phyloP scores from a whole-genome alignment of 1,140 invertebrate genomes.

The Trinorchestia longiramus region DNA sequence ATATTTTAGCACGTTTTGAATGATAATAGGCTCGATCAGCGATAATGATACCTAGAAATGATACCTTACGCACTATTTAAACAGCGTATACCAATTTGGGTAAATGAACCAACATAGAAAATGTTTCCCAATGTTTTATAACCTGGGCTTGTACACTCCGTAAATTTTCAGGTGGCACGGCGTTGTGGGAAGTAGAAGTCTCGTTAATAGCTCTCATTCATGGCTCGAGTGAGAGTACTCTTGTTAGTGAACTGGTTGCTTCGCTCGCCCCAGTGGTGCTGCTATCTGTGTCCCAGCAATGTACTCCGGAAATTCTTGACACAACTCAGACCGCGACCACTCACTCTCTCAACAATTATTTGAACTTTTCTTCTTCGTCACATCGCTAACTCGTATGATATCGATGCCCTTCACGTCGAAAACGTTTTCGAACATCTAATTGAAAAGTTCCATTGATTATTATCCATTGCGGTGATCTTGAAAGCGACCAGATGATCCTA shows the following conservation, averaged over 20 bases:
- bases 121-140: too few relatives aligned
- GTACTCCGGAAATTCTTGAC: constrained; percentile 1
- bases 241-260: not conserved
- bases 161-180: too few relatives aligned
- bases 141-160: too few relatives aligned
- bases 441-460: not conserved
- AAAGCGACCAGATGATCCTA: not conserved
- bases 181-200: not conserved
- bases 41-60: too few relatives aligned
- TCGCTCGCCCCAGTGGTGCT: not conserved
- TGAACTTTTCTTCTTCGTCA: not conserved
- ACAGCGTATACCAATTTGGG: too few relatives aligned
- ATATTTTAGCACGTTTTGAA: too few relatives aligned
- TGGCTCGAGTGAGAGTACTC: not conserved
- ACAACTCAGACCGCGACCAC: not conserved
- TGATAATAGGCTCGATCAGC: too few relatives aligned
- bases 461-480: not conserved
- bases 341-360: not conserved
- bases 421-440: not conserved
- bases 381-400: not conserved
- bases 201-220: not conserved
- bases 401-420: not conserved
- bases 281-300: not conserved
- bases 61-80: too few relatives aligned
- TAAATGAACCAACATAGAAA: too few relatives aligned